phyloP scores from a whole-genome alignment of 2,888 invertebrate species.

The Steinernema hermaphroditum region DNA sequence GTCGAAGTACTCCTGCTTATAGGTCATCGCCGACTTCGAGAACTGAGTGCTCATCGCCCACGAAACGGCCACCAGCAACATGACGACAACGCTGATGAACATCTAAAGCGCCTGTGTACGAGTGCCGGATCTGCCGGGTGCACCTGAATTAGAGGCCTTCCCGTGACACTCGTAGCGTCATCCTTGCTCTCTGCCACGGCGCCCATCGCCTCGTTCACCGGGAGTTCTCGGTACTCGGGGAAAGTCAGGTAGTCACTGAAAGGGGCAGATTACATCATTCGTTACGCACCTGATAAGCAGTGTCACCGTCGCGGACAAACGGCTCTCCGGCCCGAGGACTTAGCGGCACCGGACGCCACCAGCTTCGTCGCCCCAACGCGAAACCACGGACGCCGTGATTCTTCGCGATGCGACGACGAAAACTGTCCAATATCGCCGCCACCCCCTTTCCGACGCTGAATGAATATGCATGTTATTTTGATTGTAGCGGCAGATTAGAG shows the following conservation, averaged over 20 bases:
- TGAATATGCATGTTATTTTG: conserved; percentile 6
- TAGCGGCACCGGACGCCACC: no score
- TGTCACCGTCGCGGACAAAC: no score
- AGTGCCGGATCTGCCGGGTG: not conserved
- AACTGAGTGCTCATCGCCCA: conserved; percentile 64
- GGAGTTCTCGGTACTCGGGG: not conserved
- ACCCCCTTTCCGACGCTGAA: not conserved
- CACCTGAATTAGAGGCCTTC: conserved; percentile 1
- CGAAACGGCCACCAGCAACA: conserved; percentile 53
- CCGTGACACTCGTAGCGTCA: not conserved
- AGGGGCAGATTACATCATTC: not conserved
- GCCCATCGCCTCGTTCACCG: not conserved
- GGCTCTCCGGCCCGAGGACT: no score
- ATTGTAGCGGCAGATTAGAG: not conserved
- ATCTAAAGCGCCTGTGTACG: conserved; percentile 36
- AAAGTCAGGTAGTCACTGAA: conserved; percentile 6
- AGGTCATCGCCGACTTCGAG: conserved; percentile 57
- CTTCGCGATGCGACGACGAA: not conserved
- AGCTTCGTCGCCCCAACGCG: no score
- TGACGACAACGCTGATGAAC: conserved; percentile 46
- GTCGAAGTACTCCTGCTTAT: conserved; percentile 55
- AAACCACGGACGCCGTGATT: no score
- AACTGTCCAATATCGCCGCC: not conserved
- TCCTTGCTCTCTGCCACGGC: not conserved
- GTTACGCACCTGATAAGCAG: no score